Evolutionary conservation across 2,797 vertebrate species (phyloP).

Genomic region (Novumbra hubbsi): DNA sequence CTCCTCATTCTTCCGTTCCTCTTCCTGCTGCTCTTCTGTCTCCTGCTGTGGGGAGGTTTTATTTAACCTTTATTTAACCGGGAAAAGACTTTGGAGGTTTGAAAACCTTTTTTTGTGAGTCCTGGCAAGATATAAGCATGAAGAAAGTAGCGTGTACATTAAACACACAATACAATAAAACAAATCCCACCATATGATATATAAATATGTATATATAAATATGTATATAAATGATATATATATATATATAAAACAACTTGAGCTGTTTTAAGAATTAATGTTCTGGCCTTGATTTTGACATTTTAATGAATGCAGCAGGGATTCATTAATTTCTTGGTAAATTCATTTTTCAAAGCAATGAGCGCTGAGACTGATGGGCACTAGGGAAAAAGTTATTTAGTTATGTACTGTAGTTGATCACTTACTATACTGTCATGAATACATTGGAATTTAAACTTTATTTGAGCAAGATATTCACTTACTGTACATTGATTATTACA

Average conservation of each 20-base stretch:
- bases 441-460: background rate
- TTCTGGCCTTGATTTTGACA: conserved; percentile 1
- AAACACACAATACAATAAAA: no score
- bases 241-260: background rate
- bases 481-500: background rate
- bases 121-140: no score
- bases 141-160: no score
- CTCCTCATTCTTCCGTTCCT: conserved; percentile 12
- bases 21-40: background rate
- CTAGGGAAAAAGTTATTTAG: background rate
- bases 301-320: background rate
- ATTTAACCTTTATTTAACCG: no score
- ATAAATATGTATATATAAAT: no score
- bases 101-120: no score
- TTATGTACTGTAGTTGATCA: background rate
- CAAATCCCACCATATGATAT: no score
- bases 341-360: background rate
- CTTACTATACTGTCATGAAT: background rate
- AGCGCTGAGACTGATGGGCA: background rate
- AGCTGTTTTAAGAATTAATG: background rate
- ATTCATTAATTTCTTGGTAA: background rate
- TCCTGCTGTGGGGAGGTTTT: background rate
- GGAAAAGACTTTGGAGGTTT: no score
- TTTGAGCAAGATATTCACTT: background rate
- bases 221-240: no score